These are phyloP conservation scores for Tenodera sinensis DNA, from an alignment of 2,888 invertebrate species.

Conservation along the genomic window DNA sequence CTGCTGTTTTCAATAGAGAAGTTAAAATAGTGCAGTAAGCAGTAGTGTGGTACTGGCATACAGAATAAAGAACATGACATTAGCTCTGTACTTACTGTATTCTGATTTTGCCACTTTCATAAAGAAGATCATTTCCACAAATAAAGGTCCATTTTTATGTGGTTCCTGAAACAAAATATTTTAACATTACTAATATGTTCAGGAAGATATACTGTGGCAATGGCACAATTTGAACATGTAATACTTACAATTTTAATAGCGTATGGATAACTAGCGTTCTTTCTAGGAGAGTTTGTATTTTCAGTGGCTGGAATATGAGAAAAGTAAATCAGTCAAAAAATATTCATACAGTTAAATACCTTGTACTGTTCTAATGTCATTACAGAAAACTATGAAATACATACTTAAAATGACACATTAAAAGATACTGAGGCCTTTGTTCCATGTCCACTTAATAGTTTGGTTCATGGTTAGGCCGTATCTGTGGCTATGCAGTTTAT, in stretches of 20 bases:
- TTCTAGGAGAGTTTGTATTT: constrained; percentile 23
- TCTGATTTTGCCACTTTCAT: constrained; percentile 68
- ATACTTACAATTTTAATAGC: constrained; percentile 76
- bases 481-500: too few relatives aligned
- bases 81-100: constrained; percentile 55
- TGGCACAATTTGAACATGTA: not conserved
- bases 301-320: constrained; percentile 43
- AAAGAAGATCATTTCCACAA: constrained; percentile 91
- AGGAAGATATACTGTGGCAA: not conserved
- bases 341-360: too few relatives aligned
- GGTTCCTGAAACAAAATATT: constrained; percentile 57
- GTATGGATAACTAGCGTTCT: constrained; percentile 51
- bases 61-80: too few relatives aligned
- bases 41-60: too few relatives aligned
- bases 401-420: too few relatives aligned
- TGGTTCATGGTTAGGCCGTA: too few relatives aligned
- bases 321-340: not conserved
- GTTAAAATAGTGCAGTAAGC: too few relatives aligned
- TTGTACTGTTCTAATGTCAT: not conserved
- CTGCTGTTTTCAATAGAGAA: too few relatives aligned
- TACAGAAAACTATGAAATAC: too few relatives aligned
- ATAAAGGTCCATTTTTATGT: constrained; percentile 87
- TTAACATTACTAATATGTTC: not conserved
- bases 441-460: too few relatives aligned
- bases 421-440: too few relatives aligned